These are phyloP conservation scores for Peromyscus attwateri DNA, from an alignment of 2,797 vertebrate species.

Conservation along the genomic window DNA sequence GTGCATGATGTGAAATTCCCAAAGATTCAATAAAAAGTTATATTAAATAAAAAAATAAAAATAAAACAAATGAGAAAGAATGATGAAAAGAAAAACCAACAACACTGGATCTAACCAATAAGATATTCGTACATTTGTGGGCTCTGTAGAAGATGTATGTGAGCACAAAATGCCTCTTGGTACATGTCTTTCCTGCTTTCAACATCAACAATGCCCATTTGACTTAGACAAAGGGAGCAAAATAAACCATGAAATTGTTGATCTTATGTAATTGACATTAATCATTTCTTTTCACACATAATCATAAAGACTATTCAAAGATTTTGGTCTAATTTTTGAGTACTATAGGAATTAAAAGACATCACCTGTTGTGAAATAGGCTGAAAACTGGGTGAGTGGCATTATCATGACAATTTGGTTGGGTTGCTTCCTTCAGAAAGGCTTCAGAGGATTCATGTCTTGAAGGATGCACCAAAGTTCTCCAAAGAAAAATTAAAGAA, in stretches of 20 bases:
- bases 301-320: neutral
- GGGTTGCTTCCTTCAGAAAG: neutral
- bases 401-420: neutral
- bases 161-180: neutral
- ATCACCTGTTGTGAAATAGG: neutral
- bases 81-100: neutral
- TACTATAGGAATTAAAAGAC: neutral
- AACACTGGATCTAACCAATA: neutral
- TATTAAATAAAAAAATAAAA: neutral
- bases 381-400: neutral
- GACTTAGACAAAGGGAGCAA: neutral
- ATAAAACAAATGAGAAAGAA: neutral
- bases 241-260: neutral
- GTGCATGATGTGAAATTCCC: neutral
- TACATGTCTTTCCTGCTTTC: neutral
- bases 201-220: neutral
- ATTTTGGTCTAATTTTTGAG: slow-evolving; percentile 18
- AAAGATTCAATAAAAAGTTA: neutral
- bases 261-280: neutral
- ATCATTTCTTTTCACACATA: neutral
- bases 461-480: neutral
- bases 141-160: neutral
- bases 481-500: slow-evolving; percentile 32
- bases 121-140: neutral
- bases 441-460: neutral